phyloP scores from a whole-genome alignment of 2,113 vertebrate species.

The Charina bottae region DNA sequence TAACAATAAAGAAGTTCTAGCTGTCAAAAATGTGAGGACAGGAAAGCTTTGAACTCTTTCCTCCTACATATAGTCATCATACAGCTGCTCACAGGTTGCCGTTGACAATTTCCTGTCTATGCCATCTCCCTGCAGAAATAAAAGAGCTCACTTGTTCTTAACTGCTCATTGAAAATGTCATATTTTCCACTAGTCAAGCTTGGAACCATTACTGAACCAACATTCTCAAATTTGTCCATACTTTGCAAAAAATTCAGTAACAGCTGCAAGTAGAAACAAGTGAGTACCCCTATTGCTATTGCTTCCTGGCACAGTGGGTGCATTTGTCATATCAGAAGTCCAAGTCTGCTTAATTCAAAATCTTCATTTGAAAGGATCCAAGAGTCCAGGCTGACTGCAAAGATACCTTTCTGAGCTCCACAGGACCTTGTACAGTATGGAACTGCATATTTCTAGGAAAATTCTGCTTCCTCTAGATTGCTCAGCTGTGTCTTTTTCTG shows the following conservation, averaged over 20 bases:
- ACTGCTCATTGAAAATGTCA: constrained; percentile 88
- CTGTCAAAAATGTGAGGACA: constrained; percentile 36
- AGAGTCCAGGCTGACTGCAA: constrained; percentile 45
- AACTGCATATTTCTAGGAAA: constrained; percentile 74
- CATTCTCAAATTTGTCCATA: constrained; percentile 91
- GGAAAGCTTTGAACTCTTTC: constrained; percentile 43
- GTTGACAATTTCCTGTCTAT: constrained; percentile 83
- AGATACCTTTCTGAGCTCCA: constrained; percentile 60
- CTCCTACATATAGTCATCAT: constrained; percentile 67
- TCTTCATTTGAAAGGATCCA: constrained; percentile 53
- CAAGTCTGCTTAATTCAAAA: constrained; percentile 34
- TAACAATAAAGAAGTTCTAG: constrained; percentile 27
- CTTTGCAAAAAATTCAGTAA: constrained; percentile 88
- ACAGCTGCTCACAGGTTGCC: constrained; percentile 68
- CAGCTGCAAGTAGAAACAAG: constrained; percentile 81
- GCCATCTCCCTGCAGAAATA: constrained; percentile 79
- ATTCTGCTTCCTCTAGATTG: constrained; percentile 76
- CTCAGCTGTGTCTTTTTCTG: constrained; percentile 77
- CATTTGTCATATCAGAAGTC: constrained; percentile 50
- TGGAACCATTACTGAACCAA: constrained; percentile 85
- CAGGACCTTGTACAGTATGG: constrained; percentile 70
- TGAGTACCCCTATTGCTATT: constrained; percentile 75
- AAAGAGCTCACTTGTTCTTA: constrained; percentile 77
- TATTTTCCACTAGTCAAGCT: constrained; percentile 88
- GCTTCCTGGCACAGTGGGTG: constrained; percentile 50